Percentiles rank a stretch among this genome's conserved stretches.
phyloP scores from a whole-genome alignment of 92 coral and sea anemone species.

The Pocillopora grandis region DNA sequence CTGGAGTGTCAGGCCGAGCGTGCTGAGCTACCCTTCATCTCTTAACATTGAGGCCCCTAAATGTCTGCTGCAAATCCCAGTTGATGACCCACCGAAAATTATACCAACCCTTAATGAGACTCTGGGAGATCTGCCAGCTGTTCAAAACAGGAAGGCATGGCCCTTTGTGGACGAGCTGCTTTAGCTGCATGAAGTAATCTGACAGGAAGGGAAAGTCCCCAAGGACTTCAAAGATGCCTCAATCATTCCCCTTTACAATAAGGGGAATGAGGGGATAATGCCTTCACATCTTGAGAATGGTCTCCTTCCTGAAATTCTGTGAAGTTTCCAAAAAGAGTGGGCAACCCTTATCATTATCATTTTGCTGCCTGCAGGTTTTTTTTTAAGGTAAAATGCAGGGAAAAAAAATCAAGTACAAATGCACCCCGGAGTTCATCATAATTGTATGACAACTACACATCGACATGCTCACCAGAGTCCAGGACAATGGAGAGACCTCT shows the following conservation, averaged over 20 bases:
- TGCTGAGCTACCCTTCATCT: no score
- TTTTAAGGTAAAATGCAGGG: conserved; percentile 32
- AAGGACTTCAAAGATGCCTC: conserved; percentile 39
- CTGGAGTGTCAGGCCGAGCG: no score
- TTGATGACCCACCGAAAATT: no score
- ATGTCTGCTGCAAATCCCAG: no score
- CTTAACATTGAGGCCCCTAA: no score
- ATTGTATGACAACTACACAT: conserved; percentile 28
- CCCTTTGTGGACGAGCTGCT: no score
- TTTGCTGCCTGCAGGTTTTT: conserved; percentile 25
- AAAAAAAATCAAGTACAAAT: conserved; percentile 29
- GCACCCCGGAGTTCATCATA: conserved; percentile 20
- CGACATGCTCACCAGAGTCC: conserved; percentile 28
- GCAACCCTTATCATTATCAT: conserved; percentile 42
- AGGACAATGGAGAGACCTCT: conserved; percentile 15
- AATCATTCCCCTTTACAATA: conserved; percentile 17
- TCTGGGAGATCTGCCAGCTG: no score
- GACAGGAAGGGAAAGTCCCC: neutral
- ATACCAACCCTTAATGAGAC: no score
- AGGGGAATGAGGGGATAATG: neutral
- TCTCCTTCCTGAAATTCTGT: conserved; percentile 44
- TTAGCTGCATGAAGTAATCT: no score
- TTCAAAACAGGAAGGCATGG: no score
- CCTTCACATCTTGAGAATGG: neutral
- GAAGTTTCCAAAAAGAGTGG: conserved; percentile 35